Conservation (phyloP, 2,797 vertebrate species). For the Pteropus rufus region DNA sequence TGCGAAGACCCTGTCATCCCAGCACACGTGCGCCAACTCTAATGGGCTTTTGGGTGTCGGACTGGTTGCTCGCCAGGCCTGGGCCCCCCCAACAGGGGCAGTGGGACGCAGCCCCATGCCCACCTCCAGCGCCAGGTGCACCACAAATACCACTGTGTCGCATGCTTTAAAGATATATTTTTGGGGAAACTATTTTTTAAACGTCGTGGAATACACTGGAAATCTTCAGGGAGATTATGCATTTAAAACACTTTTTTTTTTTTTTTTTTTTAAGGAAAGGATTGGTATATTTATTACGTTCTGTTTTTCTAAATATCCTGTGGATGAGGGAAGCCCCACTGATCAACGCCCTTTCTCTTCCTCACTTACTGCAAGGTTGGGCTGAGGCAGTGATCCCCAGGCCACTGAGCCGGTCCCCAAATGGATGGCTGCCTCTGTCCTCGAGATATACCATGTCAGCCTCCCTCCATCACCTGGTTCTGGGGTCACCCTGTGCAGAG, state of each 20-base stretch:
- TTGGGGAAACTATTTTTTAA: constrained; percentile 76
- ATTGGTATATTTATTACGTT: constrained; percentile 82
- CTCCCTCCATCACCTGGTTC: neutral
- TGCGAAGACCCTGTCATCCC: constrained; percentile 62
- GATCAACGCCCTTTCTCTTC: neutral
- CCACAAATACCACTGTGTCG: constrained; percentile 70
- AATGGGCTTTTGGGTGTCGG: neutral
- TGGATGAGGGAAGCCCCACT: constrained; percentile 16
- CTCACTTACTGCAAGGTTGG: neutral
- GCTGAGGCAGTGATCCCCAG: neutral
- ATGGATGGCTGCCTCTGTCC: neutral
- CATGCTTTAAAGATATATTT: constrained; percentile 75
- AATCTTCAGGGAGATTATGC: constrained; percentile 82
- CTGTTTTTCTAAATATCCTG: constrained; percentile 68
- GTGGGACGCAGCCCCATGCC: neutral
- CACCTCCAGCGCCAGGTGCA: constrained; percentile 19
- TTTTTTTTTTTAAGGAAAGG: constrained; percentile 66
- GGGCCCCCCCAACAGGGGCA: neutral
- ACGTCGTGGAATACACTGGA: constrained; percentile 85
- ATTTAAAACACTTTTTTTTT: constrained; percentile 76
- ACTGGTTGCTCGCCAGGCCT: neutral
- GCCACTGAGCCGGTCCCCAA: neutral
- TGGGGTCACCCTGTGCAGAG: neutral
- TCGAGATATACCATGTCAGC: too few species aligned
- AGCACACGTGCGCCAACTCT: neutral